Evolutionary conservation across 2,113 vertebrate species (phyloP).

Genomic region (Madoqua kirkii): DNA sequence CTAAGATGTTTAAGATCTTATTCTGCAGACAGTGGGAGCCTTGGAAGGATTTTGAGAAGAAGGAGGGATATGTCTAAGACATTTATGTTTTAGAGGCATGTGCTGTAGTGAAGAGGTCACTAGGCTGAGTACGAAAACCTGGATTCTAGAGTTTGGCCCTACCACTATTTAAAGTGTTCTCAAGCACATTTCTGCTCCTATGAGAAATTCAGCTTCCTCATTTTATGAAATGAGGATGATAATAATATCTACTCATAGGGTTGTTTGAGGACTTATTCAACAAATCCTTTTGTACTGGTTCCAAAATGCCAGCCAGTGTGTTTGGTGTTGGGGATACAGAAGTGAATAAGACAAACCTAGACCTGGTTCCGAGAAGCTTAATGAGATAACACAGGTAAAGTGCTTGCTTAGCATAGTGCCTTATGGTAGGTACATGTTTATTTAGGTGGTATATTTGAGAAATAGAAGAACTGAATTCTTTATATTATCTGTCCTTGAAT

Average conservation of each 20-base stretch:
- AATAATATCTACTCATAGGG: not conserved
- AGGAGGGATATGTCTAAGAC: not conserved
- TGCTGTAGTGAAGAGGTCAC: not conserved
- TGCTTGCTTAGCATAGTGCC: not conserved
- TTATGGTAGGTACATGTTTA: not conserved
- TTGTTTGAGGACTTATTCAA: not conserved
- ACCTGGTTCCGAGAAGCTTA: not conserved
- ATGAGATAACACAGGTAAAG: not conserved
- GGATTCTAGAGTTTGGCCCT: not conserved
- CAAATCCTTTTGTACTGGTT: not conserved
- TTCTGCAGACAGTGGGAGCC: not conserved
- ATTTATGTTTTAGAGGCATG: not conserved
- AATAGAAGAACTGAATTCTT: not conserved
- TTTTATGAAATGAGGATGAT: not conserved
- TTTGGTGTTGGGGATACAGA: not conserved
- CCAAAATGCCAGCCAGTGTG: not conserved
- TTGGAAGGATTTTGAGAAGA: not conserved
- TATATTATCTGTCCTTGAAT: not conserved
- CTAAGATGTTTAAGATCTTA: not conserved
- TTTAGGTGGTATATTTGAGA: slow-evolving; percentile 12
- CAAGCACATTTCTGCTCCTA: not conserved
- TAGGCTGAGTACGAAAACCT: not conserved
- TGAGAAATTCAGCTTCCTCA: not conserved
- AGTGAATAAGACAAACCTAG: not conserved
- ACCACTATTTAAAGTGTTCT: not conserved